These are phyloP conservation scores for Mystacornis crossleyi DNA, from an alignment of 2,113 vertebrate genomes.

Conservation along the genomic window DNA sequence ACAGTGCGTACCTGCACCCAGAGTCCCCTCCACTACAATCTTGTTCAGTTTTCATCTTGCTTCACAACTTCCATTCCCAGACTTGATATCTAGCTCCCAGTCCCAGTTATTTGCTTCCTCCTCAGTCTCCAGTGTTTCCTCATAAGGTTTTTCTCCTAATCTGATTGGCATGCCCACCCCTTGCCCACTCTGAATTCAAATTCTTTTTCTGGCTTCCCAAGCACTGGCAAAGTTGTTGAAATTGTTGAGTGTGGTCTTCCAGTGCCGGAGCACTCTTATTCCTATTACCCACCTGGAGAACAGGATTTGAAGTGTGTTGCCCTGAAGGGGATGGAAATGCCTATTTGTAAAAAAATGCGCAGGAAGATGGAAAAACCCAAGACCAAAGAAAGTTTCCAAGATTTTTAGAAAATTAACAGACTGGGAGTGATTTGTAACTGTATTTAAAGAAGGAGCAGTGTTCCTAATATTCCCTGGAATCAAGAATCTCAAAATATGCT, in stretches of 20 bases:
- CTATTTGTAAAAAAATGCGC: not conserved
- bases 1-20: not conserved
- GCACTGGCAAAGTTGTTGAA: not conserved
- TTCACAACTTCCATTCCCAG: not conserved
- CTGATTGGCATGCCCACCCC: not conserved
- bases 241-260: not conserved
- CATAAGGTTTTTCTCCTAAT: not conserved
- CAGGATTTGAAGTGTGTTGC: not conserved
- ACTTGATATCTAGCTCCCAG: not conserved
- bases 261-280: not conserved
- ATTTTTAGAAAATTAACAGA: not conserved
- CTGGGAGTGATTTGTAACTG: not conserved
- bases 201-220: not conserved
- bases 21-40: not conserved
- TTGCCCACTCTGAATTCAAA: not conserved
- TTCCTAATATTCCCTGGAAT: not conserved
- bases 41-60: not conserved
- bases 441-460: not conserved
- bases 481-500: not conserved
- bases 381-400: not conserved
- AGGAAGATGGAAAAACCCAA: not conserved
- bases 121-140: fast-evolving
- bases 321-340: not conserved
- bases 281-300: not conserved
- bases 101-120: not conserved